Evolutionary conservation across 2,888 invertebrate species (phyloP), one percentile per base, ranked within the genome.

Genomic region (Dexiosoma caninum): DNA sequence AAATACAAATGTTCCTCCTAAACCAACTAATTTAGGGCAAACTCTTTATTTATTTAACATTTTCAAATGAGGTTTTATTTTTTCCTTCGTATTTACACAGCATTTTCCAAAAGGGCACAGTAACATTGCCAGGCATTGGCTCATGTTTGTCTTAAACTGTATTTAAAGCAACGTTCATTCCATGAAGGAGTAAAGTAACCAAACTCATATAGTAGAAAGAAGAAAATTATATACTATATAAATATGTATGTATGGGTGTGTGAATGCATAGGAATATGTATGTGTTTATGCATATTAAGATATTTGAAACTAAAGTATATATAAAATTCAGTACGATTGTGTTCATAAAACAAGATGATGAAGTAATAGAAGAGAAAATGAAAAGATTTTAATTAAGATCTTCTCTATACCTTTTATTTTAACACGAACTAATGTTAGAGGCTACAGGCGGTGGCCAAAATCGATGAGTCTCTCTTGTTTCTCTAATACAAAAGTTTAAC

Each of bases 381-480:
- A 76, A 66, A 62, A 77, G 81, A 81, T 81, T 81, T 81, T 81
- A 81, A 81, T 81, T 81, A 81, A 81, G 81, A 81, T 81, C 81
- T 60, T 55, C 30, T 64, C 40, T 77, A 40, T 46, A 53, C 66
- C 67, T 77, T 77, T 71, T 69, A 49, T 77, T 81, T 67, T 51
- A 77, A 72, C 62, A 81, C 71, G 55, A 77, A 76, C 67, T 72
- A 72, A 67, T 69, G 55, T 62, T 53, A 23, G 44, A 10, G 57
- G 37, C n/a, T 2, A 81, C 1, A 55, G 77, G 62, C 10, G 5
- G n/a, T 70, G 46, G 40, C 9, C 62, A 64, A 27, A 35, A 2
- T 46, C 8, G 2, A 32, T 27, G 3, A 27, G 27, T n/a, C n/a
- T n/a, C n/a, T n/a, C n/a, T n/a, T n/a, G n/a, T n/a, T n/a, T n/a